Conservation (phyloP, 2,888 invertebrate species). For the Acanthosepion lycidas region DNA sequence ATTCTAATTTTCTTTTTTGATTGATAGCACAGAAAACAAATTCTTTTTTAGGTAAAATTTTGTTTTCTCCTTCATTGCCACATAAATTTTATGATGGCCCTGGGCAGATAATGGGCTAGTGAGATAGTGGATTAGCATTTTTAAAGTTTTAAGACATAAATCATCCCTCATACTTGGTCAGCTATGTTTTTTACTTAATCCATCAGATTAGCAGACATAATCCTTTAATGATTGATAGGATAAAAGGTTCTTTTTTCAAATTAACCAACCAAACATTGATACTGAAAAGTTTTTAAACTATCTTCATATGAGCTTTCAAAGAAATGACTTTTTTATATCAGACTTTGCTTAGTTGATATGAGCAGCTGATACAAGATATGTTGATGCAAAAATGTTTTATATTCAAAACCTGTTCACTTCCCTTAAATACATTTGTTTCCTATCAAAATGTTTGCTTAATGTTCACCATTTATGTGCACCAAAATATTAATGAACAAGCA, state of each 20-base stretch:
- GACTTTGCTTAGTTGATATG: too few species aligned
- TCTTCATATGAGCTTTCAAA: too few species aligned
- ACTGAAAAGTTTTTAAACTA: not conserved
- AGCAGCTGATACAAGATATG: too few species aligned
- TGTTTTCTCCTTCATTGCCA: too few species aligned
- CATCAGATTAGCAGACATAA: not conserved
- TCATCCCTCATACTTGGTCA: not conserved
- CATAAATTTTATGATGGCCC: too few species aligned
- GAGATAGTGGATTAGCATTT: not conserved
- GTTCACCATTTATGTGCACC: not conserved
- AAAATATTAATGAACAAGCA: not conserved
- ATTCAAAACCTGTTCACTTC: not conserved
- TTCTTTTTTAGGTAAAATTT: too few species aligned
- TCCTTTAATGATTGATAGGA: not conserved
- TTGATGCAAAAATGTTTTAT: too few species aligned
- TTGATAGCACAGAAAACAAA: too few species aligned
- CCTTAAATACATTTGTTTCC: not conserved
- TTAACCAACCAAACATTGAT: too few species aligned
- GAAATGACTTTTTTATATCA: too few species aligned
- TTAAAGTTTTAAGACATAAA: not conserved
- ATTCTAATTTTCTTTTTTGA: too few species aligned
- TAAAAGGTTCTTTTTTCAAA: not conserved
- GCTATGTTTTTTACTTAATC: not conserved
- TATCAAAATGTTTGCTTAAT: not conserved
- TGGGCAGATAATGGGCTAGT: not conserved